Conservation (phyloP, 2,113 vertebrate genomes). For the Trogon melanurus region DNA sequence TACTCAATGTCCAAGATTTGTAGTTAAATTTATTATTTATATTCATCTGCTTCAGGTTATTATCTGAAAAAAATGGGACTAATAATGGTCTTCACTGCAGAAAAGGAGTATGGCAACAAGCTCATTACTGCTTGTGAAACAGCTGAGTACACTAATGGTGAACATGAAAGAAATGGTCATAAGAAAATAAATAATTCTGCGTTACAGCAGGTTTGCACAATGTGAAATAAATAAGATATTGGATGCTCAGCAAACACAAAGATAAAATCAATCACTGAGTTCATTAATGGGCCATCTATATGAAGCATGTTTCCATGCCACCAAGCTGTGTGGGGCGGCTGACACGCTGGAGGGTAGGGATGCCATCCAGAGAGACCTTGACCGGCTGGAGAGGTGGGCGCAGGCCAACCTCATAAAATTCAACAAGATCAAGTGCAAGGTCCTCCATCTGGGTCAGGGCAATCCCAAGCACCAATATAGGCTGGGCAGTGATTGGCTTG, state of each 20-base stretch:
- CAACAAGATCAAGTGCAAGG: too few relatives aligned
- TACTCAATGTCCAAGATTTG: not conserved
- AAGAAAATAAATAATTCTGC: slow-evolving; percentile 28
- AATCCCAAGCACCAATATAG: too few relatives aligned
- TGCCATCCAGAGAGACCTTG: too few relatives aligned
- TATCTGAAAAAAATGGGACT: not conserved
- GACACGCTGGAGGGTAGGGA: too few relatives aligned
- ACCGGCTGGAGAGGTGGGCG: too few relatives aligned
- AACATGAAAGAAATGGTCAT: not conserved
- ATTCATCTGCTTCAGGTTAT: not conserved
- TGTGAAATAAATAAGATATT: not conserved
- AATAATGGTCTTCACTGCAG: not conserved
- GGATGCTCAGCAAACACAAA: not conserved
- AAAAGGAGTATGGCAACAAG: not conserved
- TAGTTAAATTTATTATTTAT: not conserved
- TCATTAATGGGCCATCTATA: not conserved
- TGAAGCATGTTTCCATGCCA: not conserved
- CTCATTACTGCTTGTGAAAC: not conserved
- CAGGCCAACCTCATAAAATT: too few relatives aligned
- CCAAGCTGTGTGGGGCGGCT: too few relatives aligned
- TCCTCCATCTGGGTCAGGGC: too few relatives aligned
- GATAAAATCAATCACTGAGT: not conserved
- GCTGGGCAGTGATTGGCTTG: too few relatives aligned
- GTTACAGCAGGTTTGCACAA: not conserved
- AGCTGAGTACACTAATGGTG: not conserved